phyloP scores from a whole-genome alignment of 1,140 invertebrate genomes.

The Lanistes nyassanus region DNA sequence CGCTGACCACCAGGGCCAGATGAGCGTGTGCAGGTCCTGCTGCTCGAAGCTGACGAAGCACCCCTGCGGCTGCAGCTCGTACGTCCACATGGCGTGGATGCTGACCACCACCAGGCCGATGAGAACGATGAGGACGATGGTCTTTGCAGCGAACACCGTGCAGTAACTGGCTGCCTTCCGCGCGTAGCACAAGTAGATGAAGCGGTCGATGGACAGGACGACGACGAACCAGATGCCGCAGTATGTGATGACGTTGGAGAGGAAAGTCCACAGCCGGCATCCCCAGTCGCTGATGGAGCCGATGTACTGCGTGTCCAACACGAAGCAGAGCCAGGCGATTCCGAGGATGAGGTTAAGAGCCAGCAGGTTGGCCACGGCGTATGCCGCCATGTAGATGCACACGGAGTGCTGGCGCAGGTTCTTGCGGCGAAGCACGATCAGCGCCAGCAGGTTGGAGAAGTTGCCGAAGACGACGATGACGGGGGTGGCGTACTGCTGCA shows the following conservation, averaged over 20 bases:
- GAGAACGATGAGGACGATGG: constrained; percentile 49
- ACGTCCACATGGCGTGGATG: constrained; percentile 63
- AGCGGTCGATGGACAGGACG: constrained; percentile 57
- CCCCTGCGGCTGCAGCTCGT: constrained; percentile 49
- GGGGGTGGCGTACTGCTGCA: constrained; percentile 49
- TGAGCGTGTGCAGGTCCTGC: constrained; percentile 50
- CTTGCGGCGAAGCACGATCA: constrained; percentile 51
- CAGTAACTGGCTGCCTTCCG: constrained; percentile 47
- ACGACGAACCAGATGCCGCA: constrained; percentile 61
- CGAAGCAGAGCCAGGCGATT: constrained; percentile 47
- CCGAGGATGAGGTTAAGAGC: constrained; percentile 50
- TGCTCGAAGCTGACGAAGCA: constrained; percentile 48
- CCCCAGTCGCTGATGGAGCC: constrained; percentile 43
- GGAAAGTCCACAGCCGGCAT: constrained; percentile 59
- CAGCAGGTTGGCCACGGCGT: constrained; percentile 54
- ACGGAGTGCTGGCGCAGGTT: constrained; percentile 54
- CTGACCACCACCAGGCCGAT: constrained; percentile 57
- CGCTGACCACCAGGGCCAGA: constrained; percentile 61
- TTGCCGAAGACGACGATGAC: constrained; percentile 56
- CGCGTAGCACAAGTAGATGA: constrained; percentile 52
- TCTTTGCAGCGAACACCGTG: constrained; percentile 57
- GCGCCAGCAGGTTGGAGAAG: constrained; percentile 55
- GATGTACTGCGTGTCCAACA: constrained; percentile 46
- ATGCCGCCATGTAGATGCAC: constrained; percentile 57
- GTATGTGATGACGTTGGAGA: constrained; percentile 52